phyloP scores from a whole-genome alignment of 1,140 invertebrate species.

The Aphaenogaster rudis region DNA sequence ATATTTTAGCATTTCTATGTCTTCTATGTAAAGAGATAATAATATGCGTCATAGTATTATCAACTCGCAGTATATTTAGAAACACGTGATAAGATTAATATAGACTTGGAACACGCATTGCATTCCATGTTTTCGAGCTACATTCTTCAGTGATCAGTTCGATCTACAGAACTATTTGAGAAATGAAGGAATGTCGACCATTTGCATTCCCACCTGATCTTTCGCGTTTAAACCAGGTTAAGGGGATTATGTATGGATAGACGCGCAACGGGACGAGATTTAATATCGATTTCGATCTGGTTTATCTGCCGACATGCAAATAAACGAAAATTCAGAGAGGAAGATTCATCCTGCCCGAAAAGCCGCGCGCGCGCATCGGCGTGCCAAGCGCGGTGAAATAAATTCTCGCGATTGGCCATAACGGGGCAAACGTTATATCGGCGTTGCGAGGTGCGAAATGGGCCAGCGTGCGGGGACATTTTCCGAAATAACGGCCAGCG shows the following conservation, averaged over 20 bases:
- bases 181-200: conserved; percentile 5
- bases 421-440: conserved; percentile 23
- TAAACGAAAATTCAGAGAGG: background rate
- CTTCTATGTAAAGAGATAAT: background rate
- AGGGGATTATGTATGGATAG: background rate
- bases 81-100: background rate
- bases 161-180: background rate
- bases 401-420: conserved; percentile 37
- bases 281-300: background rate
- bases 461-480: conserved; percentile 13
- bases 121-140: background rate
- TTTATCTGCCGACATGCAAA: background rate
- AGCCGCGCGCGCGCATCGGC: background rate
- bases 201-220: background rate
- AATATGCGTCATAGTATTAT: background rate
- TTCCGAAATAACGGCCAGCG: conserved; percentile 51
- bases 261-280: background rate
- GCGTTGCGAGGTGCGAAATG: conserved; percentile 32
- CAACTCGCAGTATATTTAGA: background rate
- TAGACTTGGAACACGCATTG: background rate
- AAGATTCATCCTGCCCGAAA: background rate
- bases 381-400: conserved; percentile 18
- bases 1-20: too few relatives aligned
- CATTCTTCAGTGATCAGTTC: background rate
- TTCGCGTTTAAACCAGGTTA: background rate